Base-by-base conservation (phyloP, 2,888 invertebrate species). In the Phengaris alcon region DNA sequence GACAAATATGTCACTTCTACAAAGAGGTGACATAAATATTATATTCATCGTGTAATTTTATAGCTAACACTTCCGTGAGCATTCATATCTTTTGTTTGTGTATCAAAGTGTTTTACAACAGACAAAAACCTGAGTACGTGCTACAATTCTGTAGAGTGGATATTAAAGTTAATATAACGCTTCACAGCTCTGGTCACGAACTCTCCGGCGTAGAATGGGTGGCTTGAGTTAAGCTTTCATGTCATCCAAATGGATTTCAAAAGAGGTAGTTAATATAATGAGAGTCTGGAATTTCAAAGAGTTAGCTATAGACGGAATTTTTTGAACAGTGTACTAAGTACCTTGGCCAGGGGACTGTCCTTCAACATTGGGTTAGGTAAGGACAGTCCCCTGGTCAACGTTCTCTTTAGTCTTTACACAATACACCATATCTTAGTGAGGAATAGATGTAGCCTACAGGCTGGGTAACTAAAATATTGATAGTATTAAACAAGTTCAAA, bases 81-180 rank as follows among this genome's bases (percentile, higher is more conserved):
- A 82, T 83, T 81, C 80, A 81, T 80, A 81, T 83, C 86, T 87
- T 35, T 35, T 86, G 78, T 82, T 78, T 73, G 73, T 79, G 80
- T 82, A 82, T 83, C 77, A 86, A 88, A 88, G 84, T 84, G 85
- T 87, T 85, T 88, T 84, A 85, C 85, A 86, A 85, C 75, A 86
- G 84, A 83, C 84, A 81, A 87, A 83, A 83, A 82, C 82, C 76
- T 78, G 78, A 78, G 76, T 78, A 73, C 76, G 75, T 68, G 73
- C 75, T 82, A 79, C 79, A 78, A 78, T 81, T 81, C 81, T 83
- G 83, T 84, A 86, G 83, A 82, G 79, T 80, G 77, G 78, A 77
- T 76, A 81, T 80, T 80, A 78, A 79, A 77, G 75, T 79, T 78
- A 77, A 79, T 80, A 79, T 79, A 80, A 78, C 75, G 76, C 74